Evolutionary conservation across 2,888 invertebrate genomes (phyloP), one percentile per base, ranked within the genome.

Genomic region (Eupelmus urozonus): DNA sequence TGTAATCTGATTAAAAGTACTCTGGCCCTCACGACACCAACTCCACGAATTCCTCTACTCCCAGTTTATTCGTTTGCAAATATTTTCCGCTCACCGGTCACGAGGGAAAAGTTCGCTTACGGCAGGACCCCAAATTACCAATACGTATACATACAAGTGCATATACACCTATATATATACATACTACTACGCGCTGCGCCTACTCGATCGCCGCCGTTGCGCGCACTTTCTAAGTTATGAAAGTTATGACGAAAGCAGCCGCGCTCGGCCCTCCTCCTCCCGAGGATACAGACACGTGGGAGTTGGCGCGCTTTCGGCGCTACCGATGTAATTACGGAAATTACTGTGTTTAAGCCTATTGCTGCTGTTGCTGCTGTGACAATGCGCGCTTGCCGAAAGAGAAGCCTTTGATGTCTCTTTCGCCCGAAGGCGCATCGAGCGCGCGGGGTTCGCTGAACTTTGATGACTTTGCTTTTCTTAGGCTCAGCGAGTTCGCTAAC

Each of bases 161-260:
- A n/a, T n/a, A n/a, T n/a, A n/a, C n/a, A n/a, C n/a, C n/a, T n/a
- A n/a, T n/a, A n/a, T n/a, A n/a, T n/a, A n/a, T n/a, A n/a, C n/a
- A n/a, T n/a, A n/a, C n/a, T n/a, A n/a, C n/a, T n/a, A n/a, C n/a
- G n/a, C n/a, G n/a, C n/a, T n/a, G n/a, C n/a, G n/a, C n/a, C n/a
- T n/a, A n/a, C n/a, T n/a, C n/a, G n/a, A n/a, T n/a, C n/a, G n/a
- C n/a, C n/a, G n/a, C n/a, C n/a, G n/a, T n/a, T 11, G n/a, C 23
- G 45, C 45, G 53, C 16, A 78, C 74, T 78, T 75, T 71, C 74
- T 53, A 75, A 78, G 78, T 73, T 78, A 78, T 78, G 78, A 78
- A 78, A 78, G 74, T 78, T 71, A 42, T 74, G 74, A 74, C 42
- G 65, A 75, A 78, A 78, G 73, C 57, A 75, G 7, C 18, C 18